Evolutionary conservation across 2,113 vertebrate genomes (phyloP), one percentile per base, ranked within the genome.

Genomic region (Amblyopsis rosae): DNA sequence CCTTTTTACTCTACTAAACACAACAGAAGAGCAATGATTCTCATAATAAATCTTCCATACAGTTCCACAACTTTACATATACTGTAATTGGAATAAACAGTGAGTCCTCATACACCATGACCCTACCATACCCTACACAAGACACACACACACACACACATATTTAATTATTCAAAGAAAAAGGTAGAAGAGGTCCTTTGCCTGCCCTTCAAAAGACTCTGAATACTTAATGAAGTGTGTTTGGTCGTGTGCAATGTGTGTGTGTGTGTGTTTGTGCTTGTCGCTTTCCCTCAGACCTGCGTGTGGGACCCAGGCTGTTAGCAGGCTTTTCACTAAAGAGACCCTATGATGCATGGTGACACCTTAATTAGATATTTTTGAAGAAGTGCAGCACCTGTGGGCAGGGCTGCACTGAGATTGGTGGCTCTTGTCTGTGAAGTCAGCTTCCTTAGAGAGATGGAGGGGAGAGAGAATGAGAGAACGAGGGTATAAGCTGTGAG

Each of bases 331-430:
- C 72, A 73, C 74, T 87, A 73, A 73, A 72, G 79, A 70, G 69
- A 57, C 58, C 47, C 72, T 65, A 16, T 87, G 73, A 85, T 82
- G 61, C 71, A 26, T 75, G 67, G 73, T 35, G 75, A 80, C 54
- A 64, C 57, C 75, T 81, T 86, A 61, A 84, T 88, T 88, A 81
- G 77, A 79, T 76, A 69, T 71, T 82, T 81, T 76, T 67, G 58
- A 66, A 75, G 68, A 72, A 69, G 32, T 8, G 56, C 64, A 17
- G 45, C 55, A 56, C 19, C 12, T 15, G 48, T 9, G 35, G 53
- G 51, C 67, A 51, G 33, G 58, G 13, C 45, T 4, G 7, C 53
- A 16, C 2, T 26, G 64, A 16, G 54, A 64, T 12, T 32, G 57
- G 55, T 54, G 26, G 60, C 62, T 62, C 72, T 72, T 17, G 59